Percentiles rank a stretch among this genome's conserved stretches.
Conservation (phyloP, 2,113 vertebrate species). For the Odocoileus virginianus region DNA sequence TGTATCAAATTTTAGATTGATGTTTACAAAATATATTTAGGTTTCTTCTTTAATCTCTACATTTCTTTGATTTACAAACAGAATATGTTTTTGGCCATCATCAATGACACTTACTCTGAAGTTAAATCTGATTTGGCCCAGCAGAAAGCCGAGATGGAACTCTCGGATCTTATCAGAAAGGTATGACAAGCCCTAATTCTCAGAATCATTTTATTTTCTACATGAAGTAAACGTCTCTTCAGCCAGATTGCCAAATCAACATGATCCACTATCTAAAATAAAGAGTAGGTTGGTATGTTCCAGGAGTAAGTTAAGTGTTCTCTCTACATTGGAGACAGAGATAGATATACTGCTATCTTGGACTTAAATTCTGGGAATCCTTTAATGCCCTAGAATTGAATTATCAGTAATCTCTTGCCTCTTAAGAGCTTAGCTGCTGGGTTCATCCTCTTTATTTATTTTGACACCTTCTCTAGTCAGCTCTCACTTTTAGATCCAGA, state of each 20-base stretch:
- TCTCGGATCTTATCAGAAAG: conserved; percentile 96
- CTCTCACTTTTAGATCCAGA: neutral
- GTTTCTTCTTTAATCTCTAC: neutral
- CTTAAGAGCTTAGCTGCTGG: neutral
- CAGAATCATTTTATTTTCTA: neutral
- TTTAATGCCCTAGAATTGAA: neutral
- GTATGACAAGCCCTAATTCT: conserved; percentile 74
- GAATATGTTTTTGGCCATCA: conserved; percentile 99
- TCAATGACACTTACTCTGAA: conserved; percentile 96
- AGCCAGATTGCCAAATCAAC: neutral
- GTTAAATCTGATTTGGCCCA: conserved; percentile 98
- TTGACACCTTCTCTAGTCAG: neutral
- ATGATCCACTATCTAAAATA: neutral
- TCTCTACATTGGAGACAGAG: neutral
- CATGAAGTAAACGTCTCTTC: neutral
- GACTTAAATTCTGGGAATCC: neutral
- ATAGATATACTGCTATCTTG: neutral
- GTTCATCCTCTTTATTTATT: neutral
- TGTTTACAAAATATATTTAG: neutral
- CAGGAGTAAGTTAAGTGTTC: neutral
- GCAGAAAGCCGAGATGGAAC: conserved; percentile 96
- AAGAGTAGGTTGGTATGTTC: neutral
- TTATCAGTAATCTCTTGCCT: neutral
- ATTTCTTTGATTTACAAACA: conserved; percentile 73
- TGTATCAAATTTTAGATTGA: neutral